A percentile compares a stretch with the other conserved stretches of the same genome.
phyloP scores from a whole-genome alignment of 2,888 invertebrate species.

The Platycnemis pennipes region DNA sequence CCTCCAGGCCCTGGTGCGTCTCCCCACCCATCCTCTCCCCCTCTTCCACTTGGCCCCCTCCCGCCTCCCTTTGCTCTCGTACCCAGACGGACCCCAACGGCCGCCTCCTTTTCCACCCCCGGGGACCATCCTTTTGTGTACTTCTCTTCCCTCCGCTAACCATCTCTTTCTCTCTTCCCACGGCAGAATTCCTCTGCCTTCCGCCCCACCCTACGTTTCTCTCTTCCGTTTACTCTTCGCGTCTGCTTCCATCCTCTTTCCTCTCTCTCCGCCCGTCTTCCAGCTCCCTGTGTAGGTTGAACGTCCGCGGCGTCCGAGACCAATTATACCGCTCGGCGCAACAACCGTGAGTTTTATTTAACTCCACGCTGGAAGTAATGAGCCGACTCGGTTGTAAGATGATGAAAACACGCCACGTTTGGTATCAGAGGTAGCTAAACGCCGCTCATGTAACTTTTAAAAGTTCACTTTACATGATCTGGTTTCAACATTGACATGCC shows the following conservation, averaged over 20 bases:
- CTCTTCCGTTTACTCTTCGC: background rate
- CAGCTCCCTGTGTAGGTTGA: background rate
- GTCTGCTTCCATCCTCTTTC: background rate
- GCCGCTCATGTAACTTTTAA: no score
- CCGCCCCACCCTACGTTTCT: background rate
- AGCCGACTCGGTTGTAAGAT: no score
- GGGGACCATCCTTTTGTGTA: background rate
- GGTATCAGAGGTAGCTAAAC: no score
- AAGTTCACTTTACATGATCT: no score
- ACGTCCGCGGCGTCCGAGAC: conserved; percentile 23
- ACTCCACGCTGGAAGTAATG: background rate
- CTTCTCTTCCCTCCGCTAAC: conserved; percentile 37
- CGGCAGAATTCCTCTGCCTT: background rate
- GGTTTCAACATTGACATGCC: no score
- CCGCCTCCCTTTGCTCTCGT: background rate
- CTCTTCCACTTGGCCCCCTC: background rate
- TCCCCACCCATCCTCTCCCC: background rate
- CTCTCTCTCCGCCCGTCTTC: background rate
- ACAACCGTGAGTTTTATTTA: conserved; percentile 25
- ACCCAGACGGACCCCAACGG: background rate
- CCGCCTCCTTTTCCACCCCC: background rate
- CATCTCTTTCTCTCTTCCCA: background rate
- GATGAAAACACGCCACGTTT: no score
- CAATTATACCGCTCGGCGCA: conserved; percentile 20
- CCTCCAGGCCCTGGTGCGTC: background rate